Base-by-base conservation (phyloP, 2,797 vertebrate species). In the Typhlichthys eigenmanni region DNA sequence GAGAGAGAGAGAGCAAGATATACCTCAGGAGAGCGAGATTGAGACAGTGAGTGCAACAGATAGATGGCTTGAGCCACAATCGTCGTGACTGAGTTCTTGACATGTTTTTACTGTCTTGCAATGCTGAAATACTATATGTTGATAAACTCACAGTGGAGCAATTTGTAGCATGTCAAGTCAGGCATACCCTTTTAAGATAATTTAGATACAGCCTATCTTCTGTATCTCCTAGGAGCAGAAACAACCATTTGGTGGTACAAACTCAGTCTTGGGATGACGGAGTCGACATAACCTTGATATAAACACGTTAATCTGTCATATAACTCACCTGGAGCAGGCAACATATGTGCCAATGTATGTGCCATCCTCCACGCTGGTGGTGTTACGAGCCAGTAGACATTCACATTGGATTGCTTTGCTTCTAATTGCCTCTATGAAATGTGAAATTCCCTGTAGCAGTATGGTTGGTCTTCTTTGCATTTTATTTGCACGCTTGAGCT, bases 1-100 rank as follows among this genome's bases (percentile, higher is more conserved):
- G 19, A 74, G 73, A 74, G 78, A 52, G 69, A 50, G 2, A 45
- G 16, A 74, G 80, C 47, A 54, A 59, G 64, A 62, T 65, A 59
- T 74, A 62, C 72, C 76, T 83, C 69, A 69, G 58, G 80, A 78
- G 61, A 71, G 64, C 45, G 62, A 60, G 76, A 85, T 77, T 64
- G 78, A 82, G 72, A 73, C 64, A 57, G 67, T 58, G 68, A 74
- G 67, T 43, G 51, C 66, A 80, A 74, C 61, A 62, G 73, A 79
- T 79, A 64, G 68, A 62, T 55, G 54, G 64, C 71, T 75, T 71
- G 67, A 60, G 68, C 68, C 57, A 34, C 76, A 71, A 79, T 82
- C 66, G 62, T 74, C 13, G 56, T 70, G 71, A 80, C 78, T 83
- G 66, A 69, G 72, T 75, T 74, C 55, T 55, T 78, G 76, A 81